Evolutionary conservation across 2,888 invertebrate genomes (phyloP).

Genomic region (Plebejus melissa): DNA sequence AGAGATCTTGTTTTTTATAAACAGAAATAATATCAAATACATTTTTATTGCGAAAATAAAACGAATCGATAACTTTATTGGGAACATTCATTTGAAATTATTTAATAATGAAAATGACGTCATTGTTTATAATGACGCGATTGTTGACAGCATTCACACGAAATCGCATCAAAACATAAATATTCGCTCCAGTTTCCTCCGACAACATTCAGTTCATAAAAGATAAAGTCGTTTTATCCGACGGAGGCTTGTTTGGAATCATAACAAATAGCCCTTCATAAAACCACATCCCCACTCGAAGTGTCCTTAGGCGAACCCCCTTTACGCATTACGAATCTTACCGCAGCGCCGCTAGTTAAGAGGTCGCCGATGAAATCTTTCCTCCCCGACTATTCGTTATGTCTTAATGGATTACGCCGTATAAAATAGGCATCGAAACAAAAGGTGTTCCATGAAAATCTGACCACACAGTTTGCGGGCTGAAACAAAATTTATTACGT

Average conservation of each 20-base stretch:
- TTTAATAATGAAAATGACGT: neutral
- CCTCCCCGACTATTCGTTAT: conserved; percentile 66
- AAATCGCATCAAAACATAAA: conserved; percentile 31
- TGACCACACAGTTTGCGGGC: conserved; percentile 71
- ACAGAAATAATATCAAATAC: neutral
- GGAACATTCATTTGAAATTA: too few relatives aligned
- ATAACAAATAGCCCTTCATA: conserved; percentile 76
- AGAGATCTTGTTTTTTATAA: neutral
- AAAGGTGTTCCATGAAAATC: conserved; percentile 69
- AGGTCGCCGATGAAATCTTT: conserved; percentile 71
- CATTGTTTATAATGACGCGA: neutral
- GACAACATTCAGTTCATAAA: conserved; percentile 63
- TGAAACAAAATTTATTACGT: conserved; percentile 77
- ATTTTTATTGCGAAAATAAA: neutral
- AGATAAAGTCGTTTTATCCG: conserved; percentile 72
- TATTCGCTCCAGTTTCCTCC: conserved; percentile 46
- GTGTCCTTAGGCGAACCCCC: conserved; percentile 57
- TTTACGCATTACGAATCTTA: conserved; percentile 71
- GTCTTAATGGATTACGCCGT: conserved; percentile 74
- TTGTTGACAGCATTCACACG: neutral
- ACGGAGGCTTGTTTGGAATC: conserved; percentile 74
- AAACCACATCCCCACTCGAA: conserved; percentile 70
- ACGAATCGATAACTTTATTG: neutral
- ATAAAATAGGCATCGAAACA: conserved; percentile 75
- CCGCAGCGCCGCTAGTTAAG: conserved; percentile 62